Conservation (phyloP, 2,797 vertebrate genomes). For the Gymnocypris eckloni region DNA sequence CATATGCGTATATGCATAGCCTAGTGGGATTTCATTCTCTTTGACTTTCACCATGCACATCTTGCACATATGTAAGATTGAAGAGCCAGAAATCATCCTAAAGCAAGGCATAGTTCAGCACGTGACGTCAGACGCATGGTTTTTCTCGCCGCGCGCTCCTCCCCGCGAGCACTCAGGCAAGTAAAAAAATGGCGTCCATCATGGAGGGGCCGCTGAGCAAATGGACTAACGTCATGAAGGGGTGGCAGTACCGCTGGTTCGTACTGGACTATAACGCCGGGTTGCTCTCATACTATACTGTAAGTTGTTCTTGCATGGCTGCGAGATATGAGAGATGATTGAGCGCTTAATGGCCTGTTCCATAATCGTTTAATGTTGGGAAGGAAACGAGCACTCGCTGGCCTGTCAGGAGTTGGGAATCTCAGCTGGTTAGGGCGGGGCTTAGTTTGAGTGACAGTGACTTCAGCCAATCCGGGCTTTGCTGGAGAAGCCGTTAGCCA, state of each 20-base stretch:
- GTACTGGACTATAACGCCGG: conserved; percentile 97
- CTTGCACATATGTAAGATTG: not conserved
- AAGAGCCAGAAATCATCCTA: not conserved
- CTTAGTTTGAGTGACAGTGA: conserved; percentile 63
- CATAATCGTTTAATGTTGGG: conserved; percentile 22
- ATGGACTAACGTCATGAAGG: conserved; percentile 99
- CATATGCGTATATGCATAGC: not conserved
- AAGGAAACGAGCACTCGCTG: conserved; percentile 45
- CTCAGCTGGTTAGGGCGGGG: conserved; percentile 73
- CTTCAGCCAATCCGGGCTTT: conserved; percentile 66
- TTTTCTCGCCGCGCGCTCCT: conserved; percentile 55
- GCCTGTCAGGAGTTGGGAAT: conserved; percentile 71
- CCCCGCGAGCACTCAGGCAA: conserved; percentile 64
- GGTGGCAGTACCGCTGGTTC: conserved; percentile 99
- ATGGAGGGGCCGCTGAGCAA: conserved; percentile 99
- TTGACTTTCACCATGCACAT: not conserved
- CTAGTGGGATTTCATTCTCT: not conserved
- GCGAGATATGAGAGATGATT: not conserved
- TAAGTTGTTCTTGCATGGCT: conserved; percentile 69
- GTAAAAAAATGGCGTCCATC: conserved; percentile 97
- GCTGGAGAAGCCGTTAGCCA: conserved; percentile 58
- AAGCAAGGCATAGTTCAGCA: conserved; percentile 11
- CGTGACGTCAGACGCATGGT: conserved; percentile 57
- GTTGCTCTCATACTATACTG: conserved; percentile 95
- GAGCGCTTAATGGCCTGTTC: rapidly evolving